Conservation (phyloP, 2,888 invertebrate genomes). For the Tinea trinotella region DNA sequence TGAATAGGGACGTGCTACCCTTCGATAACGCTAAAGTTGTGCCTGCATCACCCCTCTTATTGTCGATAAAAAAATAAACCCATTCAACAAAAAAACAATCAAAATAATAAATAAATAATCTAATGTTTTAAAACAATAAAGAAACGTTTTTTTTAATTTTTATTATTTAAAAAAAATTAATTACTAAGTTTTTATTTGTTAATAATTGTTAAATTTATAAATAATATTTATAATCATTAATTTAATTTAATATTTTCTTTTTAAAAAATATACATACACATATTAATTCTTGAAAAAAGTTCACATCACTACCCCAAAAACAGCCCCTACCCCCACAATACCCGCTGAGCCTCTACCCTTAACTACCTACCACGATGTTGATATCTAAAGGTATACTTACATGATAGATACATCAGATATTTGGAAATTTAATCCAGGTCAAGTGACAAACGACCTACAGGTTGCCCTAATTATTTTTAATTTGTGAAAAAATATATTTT, state of each 20-base stretch:
- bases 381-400: conserved; percentile 16
- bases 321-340: conserved; percentile 13
- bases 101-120: not conserved
- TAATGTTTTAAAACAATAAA: not conserved
- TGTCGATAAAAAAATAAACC: not conserved
- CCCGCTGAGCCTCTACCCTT: conserved; percentile 2
- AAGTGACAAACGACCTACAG: not conserved
- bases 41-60: not conserved
- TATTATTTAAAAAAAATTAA: not conserved
- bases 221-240: not conserved
- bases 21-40: not conserved
- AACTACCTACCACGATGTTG: conserved; percentile 13
- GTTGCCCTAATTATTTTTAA: not conserved
- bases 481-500: not conserved
- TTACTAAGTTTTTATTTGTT: too few relatives aligned
- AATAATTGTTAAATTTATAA: not conserved
- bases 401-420: conserved; percentile 15
- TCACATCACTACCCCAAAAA: conserved; percentile 14
- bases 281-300: not conserved
- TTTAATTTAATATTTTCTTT: not conserved
- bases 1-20: not conserved
- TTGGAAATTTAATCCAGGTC: conserved; percentile 17
- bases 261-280: not conserved
- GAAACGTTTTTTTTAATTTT: not conserved
- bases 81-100: not conserved